Conservation (phyloP, 2,888 invertebrate species). For the Arctia plantaginis region DNA sequence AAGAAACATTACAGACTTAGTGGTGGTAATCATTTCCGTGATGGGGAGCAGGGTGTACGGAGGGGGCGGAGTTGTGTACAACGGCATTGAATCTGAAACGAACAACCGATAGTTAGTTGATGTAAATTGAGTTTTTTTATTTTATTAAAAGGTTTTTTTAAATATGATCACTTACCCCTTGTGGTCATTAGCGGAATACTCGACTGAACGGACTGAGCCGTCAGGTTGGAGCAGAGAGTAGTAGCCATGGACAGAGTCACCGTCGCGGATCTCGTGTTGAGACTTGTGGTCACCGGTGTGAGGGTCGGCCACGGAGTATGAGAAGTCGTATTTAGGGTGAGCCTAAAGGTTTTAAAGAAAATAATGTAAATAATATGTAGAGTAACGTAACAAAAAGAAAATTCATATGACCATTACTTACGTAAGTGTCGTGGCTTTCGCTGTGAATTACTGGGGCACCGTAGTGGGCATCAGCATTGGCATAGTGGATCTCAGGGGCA, state of each 20-base stretch:
- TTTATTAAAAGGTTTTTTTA: too few relatives aligned
- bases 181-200: slow-evolving; percentile 73
- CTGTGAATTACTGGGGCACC: slow-evolving; percentile 53
- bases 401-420: slow-evolving; percentile 34
- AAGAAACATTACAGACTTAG: slow-evolving; percentile 34
- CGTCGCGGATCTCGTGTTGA: slow-evolving; percentile 83
- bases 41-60: slow-evolving; percentile 70
- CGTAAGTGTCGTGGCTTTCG: slow-evolving; percentile 57
- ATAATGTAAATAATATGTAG: neutral
- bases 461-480: slow-evolving; percentile 50
- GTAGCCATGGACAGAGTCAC: slow-evolving; percentile 85
- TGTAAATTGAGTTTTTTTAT: neutral
- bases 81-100: slow-evolving; percentile 79
- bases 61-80: slow-evolving; percentile 77
- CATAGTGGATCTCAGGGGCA: slow-evolving; percentile 39
- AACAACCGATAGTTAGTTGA: neutral
- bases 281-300: slow-evolving; percentile 87
- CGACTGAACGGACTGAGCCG: slow-evolving; percentile 82
- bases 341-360: slow-evolving; percentile 53
- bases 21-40: slow-evolving; percentile 63
- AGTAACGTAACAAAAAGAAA: neutral
- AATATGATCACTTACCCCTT: slow-evolving; percentile 50
- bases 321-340: slow-evolving; percentile 79
- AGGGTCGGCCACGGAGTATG: slow-evolving; percentile 84
- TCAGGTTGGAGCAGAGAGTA: slow-evolving; percentile 86